Percentiles rank a stretch among this genome's conserved stretches.
Conservation (phyloP, 2,113 vertebrate species). For the Bucco capensis region DNA sequence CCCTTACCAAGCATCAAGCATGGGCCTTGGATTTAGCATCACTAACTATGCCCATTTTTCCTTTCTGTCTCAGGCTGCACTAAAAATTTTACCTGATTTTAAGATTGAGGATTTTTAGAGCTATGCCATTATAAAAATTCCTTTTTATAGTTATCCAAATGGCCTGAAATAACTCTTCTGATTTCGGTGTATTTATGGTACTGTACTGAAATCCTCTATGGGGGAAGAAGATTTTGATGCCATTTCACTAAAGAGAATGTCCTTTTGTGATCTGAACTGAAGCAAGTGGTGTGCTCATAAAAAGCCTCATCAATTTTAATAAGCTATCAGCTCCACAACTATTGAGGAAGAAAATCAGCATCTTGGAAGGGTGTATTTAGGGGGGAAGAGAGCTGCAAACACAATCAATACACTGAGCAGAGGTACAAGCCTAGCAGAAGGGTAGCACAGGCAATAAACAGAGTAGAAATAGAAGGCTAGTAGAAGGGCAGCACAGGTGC, state of each 20-base stretch:
- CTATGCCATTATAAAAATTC: not conserved
- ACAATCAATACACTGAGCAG: not conserved
- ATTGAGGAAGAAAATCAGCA: not conserved
- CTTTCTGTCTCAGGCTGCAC: not conserved
- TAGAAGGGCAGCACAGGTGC: not conserved
- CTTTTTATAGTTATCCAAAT: not conserved
- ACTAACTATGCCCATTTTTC: not conserved
- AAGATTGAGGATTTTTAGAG: not conserved
- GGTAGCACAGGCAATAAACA: not conserved
- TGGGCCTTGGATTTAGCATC: not conserved
- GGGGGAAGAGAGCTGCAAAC: not conserved
- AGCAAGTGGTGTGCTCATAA: not conserved
- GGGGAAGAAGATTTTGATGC: not conserved
- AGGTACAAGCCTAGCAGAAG: not conserved
- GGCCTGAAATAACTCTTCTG: not conserved
- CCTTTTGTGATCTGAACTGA: constrained; percentile 6
- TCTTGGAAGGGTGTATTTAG: not conserved
- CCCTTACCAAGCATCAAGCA: not conserved
- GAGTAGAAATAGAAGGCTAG: not conserved
- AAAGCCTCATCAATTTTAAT: constrained; percentile 53
- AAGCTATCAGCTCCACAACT: not conserved
- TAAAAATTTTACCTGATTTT: not conserved
- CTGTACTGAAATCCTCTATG: not conserved
- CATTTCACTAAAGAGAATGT: not conserved
- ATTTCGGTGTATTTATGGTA: not conserved